Conservation (phyloP, 2,888 invertebrate species). For the Aphodius sticticus region DNA sequence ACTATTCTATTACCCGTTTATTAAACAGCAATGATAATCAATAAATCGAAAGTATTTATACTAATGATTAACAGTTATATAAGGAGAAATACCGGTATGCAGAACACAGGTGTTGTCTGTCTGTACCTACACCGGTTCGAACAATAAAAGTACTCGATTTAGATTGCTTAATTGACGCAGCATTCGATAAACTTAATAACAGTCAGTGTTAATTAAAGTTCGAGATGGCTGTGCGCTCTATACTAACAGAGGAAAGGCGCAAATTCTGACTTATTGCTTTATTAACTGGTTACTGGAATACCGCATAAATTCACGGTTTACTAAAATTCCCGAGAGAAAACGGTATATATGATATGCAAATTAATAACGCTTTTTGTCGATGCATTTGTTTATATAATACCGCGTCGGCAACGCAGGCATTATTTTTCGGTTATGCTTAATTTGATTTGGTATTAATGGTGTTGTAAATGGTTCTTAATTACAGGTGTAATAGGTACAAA, state of each 20-base stretch:
- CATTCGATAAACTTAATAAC: not conserved
- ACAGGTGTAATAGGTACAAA: not conserved
- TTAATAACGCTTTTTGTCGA: not conserved
- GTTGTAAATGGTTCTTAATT: not conserved
- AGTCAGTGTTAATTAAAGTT: constrained; percentile 4
- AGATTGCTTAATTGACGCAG: not conserved
- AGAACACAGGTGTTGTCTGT: constrained; percentile 4
- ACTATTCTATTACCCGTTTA: not conserved
- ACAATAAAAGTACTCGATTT: not conserved
- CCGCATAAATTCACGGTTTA: not conserved
- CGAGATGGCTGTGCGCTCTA: not conserved
- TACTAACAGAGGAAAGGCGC: not conserved
- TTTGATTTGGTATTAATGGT: not conserved
- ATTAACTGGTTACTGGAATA: not conserved
- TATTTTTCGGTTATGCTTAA: not conserved
- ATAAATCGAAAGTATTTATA: not conserved
- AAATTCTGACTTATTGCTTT: not conserved
- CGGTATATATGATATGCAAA: constrained; percentile 4
- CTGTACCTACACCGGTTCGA: not conserved
- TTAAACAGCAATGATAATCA: not conserved
- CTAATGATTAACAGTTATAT: not conserved
- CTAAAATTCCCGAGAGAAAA: not conserved
- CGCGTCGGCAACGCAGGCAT: not conserved
- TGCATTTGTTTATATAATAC: not conserved
- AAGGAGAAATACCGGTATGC: not conserved